Evolutionary conservation across 2,888 invertebrate genomes (phyloP).

Genomic region (Cyrtodaria siliqua): DNA sequence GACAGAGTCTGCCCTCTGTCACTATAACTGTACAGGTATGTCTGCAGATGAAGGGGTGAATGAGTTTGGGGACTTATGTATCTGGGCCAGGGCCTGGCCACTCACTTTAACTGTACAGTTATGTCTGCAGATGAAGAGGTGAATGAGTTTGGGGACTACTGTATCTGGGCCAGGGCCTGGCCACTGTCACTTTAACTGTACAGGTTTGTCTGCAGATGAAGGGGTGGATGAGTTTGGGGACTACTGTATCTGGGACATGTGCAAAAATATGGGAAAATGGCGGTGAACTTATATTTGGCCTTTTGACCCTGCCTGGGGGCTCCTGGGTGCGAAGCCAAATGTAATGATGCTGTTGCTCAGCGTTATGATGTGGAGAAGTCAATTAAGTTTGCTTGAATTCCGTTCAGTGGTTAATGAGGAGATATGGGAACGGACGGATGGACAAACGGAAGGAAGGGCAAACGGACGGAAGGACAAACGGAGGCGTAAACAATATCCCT

Average conservation of each 20-base stretch:
- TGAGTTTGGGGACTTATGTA: conserved; percentile 92
- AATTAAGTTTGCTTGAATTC: no score
- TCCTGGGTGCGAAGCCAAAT: no score
- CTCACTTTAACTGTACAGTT: conserved; percentile 86
- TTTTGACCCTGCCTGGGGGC: no score
- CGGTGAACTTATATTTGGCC: background rate
- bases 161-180: conserved; percentile 93
- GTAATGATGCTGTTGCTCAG: no score
- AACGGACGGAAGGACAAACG: no score
- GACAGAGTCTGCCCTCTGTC: conserved; percentile 93
- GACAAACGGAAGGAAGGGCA: no score
- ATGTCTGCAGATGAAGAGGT: conserved; percentile 88
- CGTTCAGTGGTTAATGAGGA: no score
- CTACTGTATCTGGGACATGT: conserved; percentile 90
- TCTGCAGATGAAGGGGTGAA: conserved; percentile 89
- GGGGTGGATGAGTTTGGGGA: conserved; percentile 93
- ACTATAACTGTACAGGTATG: conserved; percentile 81
- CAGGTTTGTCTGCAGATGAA: conserved; percentile 85
- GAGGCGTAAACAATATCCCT: no score
- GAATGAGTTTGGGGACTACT: conserved; percentile 93
- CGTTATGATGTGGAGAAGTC: no score
- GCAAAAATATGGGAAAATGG: background rate
- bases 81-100: conserved; percentile 95
- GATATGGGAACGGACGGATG: no score
- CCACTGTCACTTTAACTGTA: conserved; percentile 88